A percentile compares a stretch with the other conserved stretches of the same genome.
Evolutionary conservation across 2,797 vertebrate species (phyloP).

Genomic region (Siniperca undulata): DNA sequence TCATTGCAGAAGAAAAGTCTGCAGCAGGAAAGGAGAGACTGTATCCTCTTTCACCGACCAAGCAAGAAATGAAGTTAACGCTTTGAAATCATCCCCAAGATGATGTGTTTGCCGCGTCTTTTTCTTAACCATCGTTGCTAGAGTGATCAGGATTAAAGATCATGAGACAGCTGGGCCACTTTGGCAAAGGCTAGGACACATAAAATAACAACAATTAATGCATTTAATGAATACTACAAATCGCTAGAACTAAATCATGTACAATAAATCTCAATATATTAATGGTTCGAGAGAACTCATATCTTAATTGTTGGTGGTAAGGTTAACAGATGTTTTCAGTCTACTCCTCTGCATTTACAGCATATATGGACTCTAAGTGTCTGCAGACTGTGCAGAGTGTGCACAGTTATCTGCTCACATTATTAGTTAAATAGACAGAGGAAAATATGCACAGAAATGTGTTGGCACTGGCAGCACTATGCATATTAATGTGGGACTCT

Average conservation of each 20-base stretch:
- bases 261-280: conserved; percentile 21
- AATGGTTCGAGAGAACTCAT: not conserved
- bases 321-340: conserved; percentile 31
- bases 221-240: conserved; percentile 44
- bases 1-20: conserved; percentile 29
- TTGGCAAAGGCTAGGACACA: conserved; percentile 31
- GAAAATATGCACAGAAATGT: conserved; percentile 46
- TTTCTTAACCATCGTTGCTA: conserved; percentile 16
- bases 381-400: conserved; percentile 23
- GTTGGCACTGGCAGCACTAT: conserved; percentile 35
- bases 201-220: conserved; percentile 53
- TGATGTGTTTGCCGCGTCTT: conserved; percentile 36
- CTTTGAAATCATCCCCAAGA: conserved; percentile 48
- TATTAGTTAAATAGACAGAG: conserved; percentile 55
- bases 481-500: conserved; percentile 55
- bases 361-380: conserved; percentile 24
- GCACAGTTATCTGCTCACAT: conserved; percentile 44
- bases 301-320: conserved; percentile 23
- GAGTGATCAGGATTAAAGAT: conserved; percentile 57
- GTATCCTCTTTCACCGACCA: conserved; percentile 52
- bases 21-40: conserved; percentile 28
- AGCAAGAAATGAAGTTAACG: conserved; percentile 62
- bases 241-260: conserved; percentile 22
- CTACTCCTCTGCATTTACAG: conserved; percentile 8
- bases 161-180: conserved; percentile 44